Base-by-base conservation (phyloP, 2,113 vertebrate genomes). In the Ardeotis arabs region DNA sequence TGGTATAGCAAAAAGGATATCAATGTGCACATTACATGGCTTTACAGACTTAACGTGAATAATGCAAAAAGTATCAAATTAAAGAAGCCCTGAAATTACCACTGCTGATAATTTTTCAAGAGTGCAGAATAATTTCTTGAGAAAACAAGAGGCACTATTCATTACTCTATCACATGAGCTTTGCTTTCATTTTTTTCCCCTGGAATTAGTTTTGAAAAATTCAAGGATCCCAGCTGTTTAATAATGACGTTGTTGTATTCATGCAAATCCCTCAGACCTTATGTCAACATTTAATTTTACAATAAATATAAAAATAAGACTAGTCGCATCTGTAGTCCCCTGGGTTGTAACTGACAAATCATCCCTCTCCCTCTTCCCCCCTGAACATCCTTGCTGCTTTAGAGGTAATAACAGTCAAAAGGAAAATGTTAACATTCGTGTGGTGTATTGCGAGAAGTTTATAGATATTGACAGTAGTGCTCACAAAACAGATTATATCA, bases 381-480 rank as follows among this genome's bases (percentile, higher is more conserved):
- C 77, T 67, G 75, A 93, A 94, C 60, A 84, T 73, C 80, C 47
- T 83, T 53, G 74, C 60, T 93, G 86, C 95, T 96, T 94, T 97
- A 95, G 93, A 97, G 60, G 89, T 82, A 97, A 96, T 79, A 90
- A 76, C 73, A 97, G 87, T 96, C 80, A 94, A 91, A 95, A 92
- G 80, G 87, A 95, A 96, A 97, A 96, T 69, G 93, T 98, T 97
- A 97, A 90, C 94, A 97, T 96, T 97, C 67, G 13, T 79, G 90
- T 76, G 79, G 92, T 94, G 94, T 92, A 90, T 64, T 97, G 97
- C 97, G 92, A 96, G 93, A 97, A 96, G 87, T 95, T 97, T 97
- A 95, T 85, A 93, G 95, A 95, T 97, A 97, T 94, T 97, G 97
- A 97, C 95, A 97, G 95, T 80, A 95, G 91, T 86, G 83, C 78